phyloP scores from a whole-genome alignment of 2,888 invertebrate species.

The Dichetophora obliterata region DNA sequence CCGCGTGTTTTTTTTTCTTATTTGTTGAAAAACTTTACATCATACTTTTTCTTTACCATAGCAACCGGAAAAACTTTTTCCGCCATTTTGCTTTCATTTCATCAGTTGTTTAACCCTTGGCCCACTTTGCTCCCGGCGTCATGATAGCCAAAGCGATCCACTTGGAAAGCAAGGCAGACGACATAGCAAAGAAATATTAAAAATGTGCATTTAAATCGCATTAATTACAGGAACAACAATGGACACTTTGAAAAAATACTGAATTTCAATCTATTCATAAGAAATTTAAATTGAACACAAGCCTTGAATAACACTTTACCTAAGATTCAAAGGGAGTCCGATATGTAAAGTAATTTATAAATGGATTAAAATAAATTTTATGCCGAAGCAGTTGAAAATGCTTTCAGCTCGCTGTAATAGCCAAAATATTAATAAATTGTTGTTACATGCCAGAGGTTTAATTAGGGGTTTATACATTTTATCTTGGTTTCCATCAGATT shows the following conservation, averaged over 20 bases:
- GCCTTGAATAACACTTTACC: not conserved
- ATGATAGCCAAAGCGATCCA: not conserved
- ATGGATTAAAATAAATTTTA: too few relatives aligned
- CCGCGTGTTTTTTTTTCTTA: too few relatives aligned
- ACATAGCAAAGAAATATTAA: conserved; percentile 19
- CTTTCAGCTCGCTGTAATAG: too few relatives aligned
- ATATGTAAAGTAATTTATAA: too few relatives aligned
- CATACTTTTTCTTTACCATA: conserved; percentile 7
- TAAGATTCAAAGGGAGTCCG: too few relatives aligned
- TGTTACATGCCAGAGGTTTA: too few relatives aligned
- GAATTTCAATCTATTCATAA: conserved; percentile 36
- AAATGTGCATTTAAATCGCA: conserved; percentile 36
- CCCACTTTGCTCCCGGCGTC: not conserved
- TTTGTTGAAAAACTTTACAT: conserved; percentile 16
- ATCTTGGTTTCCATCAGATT: too few relatives aligned
- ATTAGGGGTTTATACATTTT: too few relatives aligned
- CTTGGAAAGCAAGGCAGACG: not conserved
- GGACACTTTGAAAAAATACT: conserved; percentile 24
- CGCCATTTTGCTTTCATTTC: conserved; percentile 12
- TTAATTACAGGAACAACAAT: conserved; percentile 24
- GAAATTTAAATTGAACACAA: conserved; percentile 27
- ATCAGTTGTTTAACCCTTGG: conserved; percentile 7
- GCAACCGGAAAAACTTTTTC: conserved; percentile 36
- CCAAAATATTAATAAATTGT: too few relatives aligned
- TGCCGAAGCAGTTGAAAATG: too few relatives aligned